Evolutionary conservation across 2,888 invertebrate species (phyloP).

Genomic region (Acanthopleura granulata): DNA sequence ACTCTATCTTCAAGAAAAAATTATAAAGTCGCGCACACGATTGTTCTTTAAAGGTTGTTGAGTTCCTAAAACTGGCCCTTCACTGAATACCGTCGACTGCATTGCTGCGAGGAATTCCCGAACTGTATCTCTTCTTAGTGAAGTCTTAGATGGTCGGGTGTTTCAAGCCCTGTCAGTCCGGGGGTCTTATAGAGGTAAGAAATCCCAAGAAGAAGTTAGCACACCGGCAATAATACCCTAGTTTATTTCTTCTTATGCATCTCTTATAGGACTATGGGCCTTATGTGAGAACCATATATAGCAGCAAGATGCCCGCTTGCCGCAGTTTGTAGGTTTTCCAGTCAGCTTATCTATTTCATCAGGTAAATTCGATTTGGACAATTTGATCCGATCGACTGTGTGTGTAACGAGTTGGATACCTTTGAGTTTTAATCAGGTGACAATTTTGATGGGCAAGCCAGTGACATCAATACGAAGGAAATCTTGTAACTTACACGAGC

Average conservation of each 20-base stretch:
- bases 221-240: neutral
- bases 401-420: neutral
- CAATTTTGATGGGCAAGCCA: slow-evolving; percentile 12
- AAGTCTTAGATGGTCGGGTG: too few species aligned
- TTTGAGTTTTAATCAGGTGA: slow-evolving; percentile 15
- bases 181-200: too few species aligned
- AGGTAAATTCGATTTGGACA: slow-evolving; percentile 17
- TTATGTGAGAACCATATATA: too few species aligned
- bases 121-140: too few species aligned
- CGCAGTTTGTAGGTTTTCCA: neutral
- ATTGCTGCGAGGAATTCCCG: too few species aligned
- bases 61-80: too few species aligned
- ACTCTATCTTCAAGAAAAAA: too few species aligned
- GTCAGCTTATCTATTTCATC: slow-evolving; percentile 2
- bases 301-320: neutral
- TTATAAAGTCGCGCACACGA: too few species aligned
- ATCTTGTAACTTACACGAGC: neutral
- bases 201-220: neutral
- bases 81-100: too few species aligned
- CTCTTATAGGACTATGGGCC: too few species aligned
- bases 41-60: too few species aligned
- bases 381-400: slow-evolving; percentile 3
- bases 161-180: too few species aligned
- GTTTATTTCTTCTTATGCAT: neutral
- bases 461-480: slow-evolving; percentile 4